Conservation (phyloP, 2,888 invertebrate genomes). For the Homarus gammarus region DNA sequence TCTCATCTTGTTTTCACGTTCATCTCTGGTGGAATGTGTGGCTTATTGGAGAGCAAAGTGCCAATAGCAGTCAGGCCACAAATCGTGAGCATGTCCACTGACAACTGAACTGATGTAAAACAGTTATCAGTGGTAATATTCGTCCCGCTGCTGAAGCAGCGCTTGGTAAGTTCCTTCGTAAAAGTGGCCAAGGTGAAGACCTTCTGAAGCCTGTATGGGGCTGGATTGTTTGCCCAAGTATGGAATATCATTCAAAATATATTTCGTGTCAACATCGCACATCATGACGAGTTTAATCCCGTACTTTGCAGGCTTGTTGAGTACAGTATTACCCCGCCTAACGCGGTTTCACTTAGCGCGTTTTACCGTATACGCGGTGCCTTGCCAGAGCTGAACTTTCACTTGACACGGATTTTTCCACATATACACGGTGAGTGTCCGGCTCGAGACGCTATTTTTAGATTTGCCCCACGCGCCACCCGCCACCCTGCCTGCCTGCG, state of each 20-base stretch:
- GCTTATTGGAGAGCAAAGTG: constrained; percentile 23
- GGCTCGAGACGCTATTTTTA: no score
- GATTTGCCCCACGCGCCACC: no score
- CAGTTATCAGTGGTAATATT: constrained; percentile 38
- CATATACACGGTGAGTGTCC: no score
- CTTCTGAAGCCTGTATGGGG: neutral
- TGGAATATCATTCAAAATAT: constrained; percentile 78
- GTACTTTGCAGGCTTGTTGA: constrained; percentile 78
- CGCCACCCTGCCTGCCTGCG: no score
- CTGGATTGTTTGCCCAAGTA: constrained; percentile 77
- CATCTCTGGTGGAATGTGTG: neutral
- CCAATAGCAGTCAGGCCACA: constrained; percentile 46
- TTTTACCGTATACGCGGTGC: no score
- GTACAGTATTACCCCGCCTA: no score
- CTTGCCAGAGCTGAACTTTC: no score
- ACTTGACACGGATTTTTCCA: no score
- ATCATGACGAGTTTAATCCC: constrained; percentile 78
- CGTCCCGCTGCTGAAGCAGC: constrained; percentile 4
- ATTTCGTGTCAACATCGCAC: constrained; percentile 78
- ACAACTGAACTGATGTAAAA: constrained; percentile 38
- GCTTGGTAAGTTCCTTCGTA: constrained; percentile 14
- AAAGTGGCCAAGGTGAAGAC: constrained; percentile 3
- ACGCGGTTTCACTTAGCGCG: no score
- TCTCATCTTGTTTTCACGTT: neutral
- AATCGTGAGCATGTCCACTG: constrained; percentile 12